Evolutionary conservation across 2,113 vertebrate species (phyloP), one percentile per base, ranked within the genome.

Genomic region (Nothobranchius furzeri): DNA sequence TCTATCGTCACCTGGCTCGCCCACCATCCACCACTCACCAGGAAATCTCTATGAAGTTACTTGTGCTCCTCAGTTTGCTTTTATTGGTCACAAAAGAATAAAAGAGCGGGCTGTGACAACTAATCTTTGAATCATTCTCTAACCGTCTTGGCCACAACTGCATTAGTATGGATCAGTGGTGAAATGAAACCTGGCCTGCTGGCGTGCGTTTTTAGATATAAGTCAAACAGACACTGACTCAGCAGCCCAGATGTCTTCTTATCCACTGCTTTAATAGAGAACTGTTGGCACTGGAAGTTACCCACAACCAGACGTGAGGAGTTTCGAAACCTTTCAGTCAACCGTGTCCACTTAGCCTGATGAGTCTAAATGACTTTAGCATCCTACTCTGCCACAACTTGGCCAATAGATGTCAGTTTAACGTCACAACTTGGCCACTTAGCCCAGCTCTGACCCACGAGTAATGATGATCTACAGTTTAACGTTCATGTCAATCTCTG

Each of bases 361-460:
- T 91, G 90, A 91, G 85, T 82, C 81, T 81, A 82, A 90, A 91
- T 81, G 85, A 88, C 87, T 91, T 88, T 87, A 89, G 84, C 90
- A 91, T 90, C 72, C 79, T 42, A 73, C 73, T 66, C 72, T 74
- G 79, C 87, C 65, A 78, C 69, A 76, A 40, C 66, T 79, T 74
- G 78, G 87, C 87, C 87, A 90, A 88, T 82, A 76, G 68, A 88
- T 84, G 87, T 89, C 90, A 88, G 85, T 83, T 89, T 84, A 89
- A 76, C 78, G 20, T 85, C 87, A 74, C 15, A 13, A 70, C 64
- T 62, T 87, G 88, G 84, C 81, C 82, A 78, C 81, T 85, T 87
- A 88, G 17, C 83, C 87, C 57, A 58, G 70, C 75, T 74, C 68
- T 88, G 84, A 91, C 84, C 87, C 73, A 64, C 49, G 61, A 78